Base-by-base conservation (phyloP, 2,797 vertebrate species). In the Falco peregrinus region DNA sequence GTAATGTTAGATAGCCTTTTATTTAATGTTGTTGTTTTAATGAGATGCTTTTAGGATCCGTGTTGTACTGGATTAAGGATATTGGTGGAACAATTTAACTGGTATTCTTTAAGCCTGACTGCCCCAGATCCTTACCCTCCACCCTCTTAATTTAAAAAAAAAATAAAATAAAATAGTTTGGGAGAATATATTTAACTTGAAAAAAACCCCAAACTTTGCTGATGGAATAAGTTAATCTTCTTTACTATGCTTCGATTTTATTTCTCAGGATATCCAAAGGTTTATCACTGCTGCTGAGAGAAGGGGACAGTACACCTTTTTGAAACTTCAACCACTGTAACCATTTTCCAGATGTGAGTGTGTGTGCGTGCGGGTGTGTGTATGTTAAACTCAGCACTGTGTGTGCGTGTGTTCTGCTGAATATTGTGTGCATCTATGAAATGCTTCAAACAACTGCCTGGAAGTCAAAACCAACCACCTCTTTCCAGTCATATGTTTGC, bases 191-290 rank as follows among this genome's bases (percentile, higher is more conserved):
- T 95, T 87, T 61, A 41, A 68, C 92, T 86, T 87, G 88, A 16
- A 59, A 81, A 64, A 61, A 73, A 0, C 0, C 33, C 59, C 31
- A 57, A n/a, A 59, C 84, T 25, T 26, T 68, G 57, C 51, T 63
- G 64, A 57, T 47, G 70, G 89, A 87, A 16, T 79, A 67, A 65
- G 33, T 91, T 76, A 19, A 56, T 68, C 60, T 45, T 90, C 90
- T 84, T 86, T 35, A 35, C 51, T 70, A 81, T 2, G 4, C 86
- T 93, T 95, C 15, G 43, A 43, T 93, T 94, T 96, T 87, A 85
- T 82, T 74, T 95, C 97, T 98, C 98, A 98, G 98, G 96, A 97
- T 95, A 87, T 63, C 93, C 95, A 90, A 89, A 91, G 48, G 81
- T 93, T 96, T 96, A 68, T 76, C 81, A 77, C 89, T 97, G 97